Evolutionary conservation across 2,113 vertebrate species (phyloP), one percentile per base, ranked within the genome.

Genomic region (Aythya baeri): DNA sequence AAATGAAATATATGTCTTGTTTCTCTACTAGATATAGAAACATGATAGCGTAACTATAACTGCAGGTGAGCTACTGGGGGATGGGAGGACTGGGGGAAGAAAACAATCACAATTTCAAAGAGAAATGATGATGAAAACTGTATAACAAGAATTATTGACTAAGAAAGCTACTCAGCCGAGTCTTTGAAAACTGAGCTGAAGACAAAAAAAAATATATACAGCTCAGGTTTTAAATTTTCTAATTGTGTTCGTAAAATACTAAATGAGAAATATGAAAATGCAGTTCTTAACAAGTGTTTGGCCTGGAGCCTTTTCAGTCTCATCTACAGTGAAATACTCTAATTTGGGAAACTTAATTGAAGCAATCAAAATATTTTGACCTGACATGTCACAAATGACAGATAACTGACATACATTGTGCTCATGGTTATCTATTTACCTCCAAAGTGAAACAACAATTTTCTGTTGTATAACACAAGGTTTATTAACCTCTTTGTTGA

Each of bases 321-420:
- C 23, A 4, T 63, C n/a, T 76, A 79, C 13, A 79, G 20, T 44
- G 59, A 32, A 54, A 65, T n/a, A 9, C 16, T 62, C 7, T 82
- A 31, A 63, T 75, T 84, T 65, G 18, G 29, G 8, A 89, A 90
- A 52, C 23, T 34, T 86, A 55, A 72, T 57, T 82, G 41, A 63
- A 83, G 26, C 7, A 54, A 38, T 71, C 32, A 59, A 83, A 85
- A 77, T 89, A 88, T 80, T 94, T 91, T 88, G 38, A 71, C 61
- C 20, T 86, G 75, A n/a, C 1, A 2, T 4, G 29, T 86, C 26
- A 41, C 14, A 32, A 85, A 77, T 81, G 50, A 63, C 44, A 89
- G 32, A n/a, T 38, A 66, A 44, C 13, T 67, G 50, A 57, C 31
- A 57, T 15, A 36, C 8, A 20, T 59, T 71, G 38, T 57, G 49